Conservation (phyloP, 2,113 vertebrate species). For the Hiodon tergisus region DNA sequence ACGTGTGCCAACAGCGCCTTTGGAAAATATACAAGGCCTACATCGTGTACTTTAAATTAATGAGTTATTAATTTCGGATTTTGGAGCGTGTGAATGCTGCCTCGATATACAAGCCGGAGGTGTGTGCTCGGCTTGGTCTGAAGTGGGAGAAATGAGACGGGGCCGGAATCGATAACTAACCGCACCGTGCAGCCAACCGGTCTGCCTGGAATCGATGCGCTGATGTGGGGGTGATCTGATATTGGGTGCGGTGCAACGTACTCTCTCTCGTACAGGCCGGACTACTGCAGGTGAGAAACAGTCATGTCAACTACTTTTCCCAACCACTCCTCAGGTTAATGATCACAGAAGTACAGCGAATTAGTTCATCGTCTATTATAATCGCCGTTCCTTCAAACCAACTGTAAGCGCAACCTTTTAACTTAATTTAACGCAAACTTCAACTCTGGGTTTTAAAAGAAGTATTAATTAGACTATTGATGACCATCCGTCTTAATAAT, state of each 20-base stretch:
- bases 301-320: constrained; percentile 28
- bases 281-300: constrained; percentile 31
- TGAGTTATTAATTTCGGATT: constrained; percentile 27
- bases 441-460: too few species aligned
- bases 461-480: too few species aligned
- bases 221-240: constrained; percentile 38
- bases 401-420: too few species aligned
- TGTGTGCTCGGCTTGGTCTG: constrained; percentile 25
- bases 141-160: constrained; percentile 27
- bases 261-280: constrained; percentile 29
- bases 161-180: constrained; percentile 35
- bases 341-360: not conserved
- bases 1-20: too few species aligned
- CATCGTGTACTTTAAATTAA: too few species aligned
- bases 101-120: constrained; percentile 13
- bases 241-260: constrained; percentile 30
- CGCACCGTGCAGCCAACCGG: constrained; percentile 35
- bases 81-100: constrained; percentile 28
- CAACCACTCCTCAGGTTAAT: constrained; percentile 12
- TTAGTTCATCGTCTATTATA: too few species aligned
- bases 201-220: constrained; percentile 33
- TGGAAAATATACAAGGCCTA: too few species aligned
- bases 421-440: too few species aligned
- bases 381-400: too few species aligned
- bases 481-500: too few species aligned